phyloP scores from a whole-genome alignment of 2,888 invertebrate genomes.

The Lagria hirta region DNA sequence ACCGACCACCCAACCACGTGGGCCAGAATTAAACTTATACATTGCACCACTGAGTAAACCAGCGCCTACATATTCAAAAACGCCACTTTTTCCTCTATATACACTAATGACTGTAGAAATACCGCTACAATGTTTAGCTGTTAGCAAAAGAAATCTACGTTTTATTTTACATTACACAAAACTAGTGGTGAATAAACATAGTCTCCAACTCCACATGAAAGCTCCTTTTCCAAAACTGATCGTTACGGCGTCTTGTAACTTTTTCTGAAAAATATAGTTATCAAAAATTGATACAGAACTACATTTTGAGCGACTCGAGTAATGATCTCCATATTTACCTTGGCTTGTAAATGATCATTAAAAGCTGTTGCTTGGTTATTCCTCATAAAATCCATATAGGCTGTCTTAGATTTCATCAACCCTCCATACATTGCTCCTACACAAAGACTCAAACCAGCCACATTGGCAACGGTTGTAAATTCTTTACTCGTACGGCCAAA shows the following conservation, averaged over 20 bases:
- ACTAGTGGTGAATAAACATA: conserved; percentile 66
- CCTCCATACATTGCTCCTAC: conserved; percentile 69
- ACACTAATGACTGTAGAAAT: conserved; percentile 64
- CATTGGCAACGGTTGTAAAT: conserved; percentile 62
- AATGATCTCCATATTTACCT: conserved; percentile 54
- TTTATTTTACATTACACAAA: no score
- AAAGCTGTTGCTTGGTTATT: conserved; percentile 75
- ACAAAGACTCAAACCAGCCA: conserved; percentile 61
- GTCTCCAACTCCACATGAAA: conserved; percentile 67
- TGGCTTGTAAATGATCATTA: conserved; percentile 66
- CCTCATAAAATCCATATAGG: conserved; percentile 69
- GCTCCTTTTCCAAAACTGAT: conserved; percentile 73
- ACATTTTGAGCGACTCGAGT: conserved; percentile 9
- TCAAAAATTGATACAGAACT: conserved; percentile 5
- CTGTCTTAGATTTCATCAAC: conserved; percentile 59
- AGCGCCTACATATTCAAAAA: conserved; percentile 67
- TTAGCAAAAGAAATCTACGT: no score
- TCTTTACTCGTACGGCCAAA: conserved; percentile 65
- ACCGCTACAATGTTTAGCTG: conserved; percentile 59
- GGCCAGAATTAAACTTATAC: conserved; percentile 69
- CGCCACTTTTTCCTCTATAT: conserved; percentile 67
- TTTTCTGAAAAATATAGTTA: conserved; percentile 58
- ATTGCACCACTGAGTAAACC: conserved; percentile 66
- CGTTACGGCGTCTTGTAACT: conserved; percentile 70
- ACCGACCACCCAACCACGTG: conserved; percentile 69